Conservation (phyloP, 2,113 vertebrate genomes). For the Notarius lentiginosus region DNA sequence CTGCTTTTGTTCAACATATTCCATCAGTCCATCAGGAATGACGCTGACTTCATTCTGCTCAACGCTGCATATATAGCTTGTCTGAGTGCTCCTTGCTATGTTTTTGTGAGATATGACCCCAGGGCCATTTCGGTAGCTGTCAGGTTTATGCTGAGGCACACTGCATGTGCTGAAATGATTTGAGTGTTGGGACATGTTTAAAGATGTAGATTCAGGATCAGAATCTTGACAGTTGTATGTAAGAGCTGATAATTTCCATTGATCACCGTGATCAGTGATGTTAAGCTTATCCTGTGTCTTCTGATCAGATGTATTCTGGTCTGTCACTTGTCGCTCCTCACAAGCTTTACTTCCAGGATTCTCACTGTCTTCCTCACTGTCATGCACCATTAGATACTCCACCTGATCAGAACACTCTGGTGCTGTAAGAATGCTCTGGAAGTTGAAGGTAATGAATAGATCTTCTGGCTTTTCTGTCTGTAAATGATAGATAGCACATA, state of each 20-base stretch:
- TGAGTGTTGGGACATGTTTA: not conserved
- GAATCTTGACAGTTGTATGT: slow-evolving; percentile 8
- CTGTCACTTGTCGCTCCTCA: slow-evolving; percentile 52
- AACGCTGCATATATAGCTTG: not conserved
- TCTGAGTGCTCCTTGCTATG: not conserved
- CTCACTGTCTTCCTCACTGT: slow-evolving; percentile 67
- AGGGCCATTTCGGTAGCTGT: not conserved
- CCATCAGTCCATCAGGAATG: slow-evolving; percentile 56
- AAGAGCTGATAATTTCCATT: not conserved
- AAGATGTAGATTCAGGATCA: slow-evolving; percentile 6
- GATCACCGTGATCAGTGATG: not conserved
- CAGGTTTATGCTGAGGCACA: not conserved
- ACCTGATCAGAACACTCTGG: slow-evolving; percentile 76
- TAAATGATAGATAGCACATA: slow-evolving; percentile 13
- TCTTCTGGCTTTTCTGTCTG: slow-evolving; percentile 82
- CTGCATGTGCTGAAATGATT: not conserved
- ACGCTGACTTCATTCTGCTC: slow-evolving; percentile 17
- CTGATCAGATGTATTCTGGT: slow-evolving; percentile 40
- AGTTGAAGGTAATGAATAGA: slow-evolving; percentile 75
- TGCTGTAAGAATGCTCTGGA: slow-evolving; percentile 77
- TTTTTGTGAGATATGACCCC: not conserved
- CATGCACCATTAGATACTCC: slow-evolving; percentile 82
- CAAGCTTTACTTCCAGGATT: slow-evolving; percentile 50
- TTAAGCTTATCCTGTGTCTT: slow-evolving; percentile 7
- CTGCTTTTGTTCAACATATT: slow-evolving; percentile 78